Percentiles rank a stretch among this genome's conserved stretches.
phyloP scores from a whole-genome alignment of 2,113 vertebrate genomes.

The Sakesphorus luctuosus region DNA sequence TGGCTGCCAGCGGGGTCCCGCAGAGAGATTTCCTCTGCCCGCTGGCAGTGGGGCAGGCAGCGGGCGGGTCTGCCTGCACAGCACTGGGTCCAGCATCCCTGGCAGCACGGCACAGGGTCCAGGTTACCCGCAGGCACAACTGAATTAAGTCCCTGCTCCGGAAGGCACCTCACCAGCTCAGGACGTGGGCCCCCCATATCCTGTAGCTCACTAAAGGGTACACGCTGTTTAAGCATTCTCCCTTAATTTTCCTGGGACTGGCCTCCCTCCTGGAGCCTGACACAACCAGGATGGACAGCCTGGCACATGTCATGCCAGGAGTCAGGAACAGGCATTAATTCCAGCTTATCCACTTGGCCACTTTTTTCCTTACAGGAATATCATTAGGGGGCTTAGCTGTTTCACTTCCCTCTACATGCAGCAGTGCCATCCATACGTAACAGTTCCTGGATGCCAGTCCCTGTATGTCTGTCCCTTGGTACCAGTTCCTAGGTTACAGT shows the following conservation, averaged over 20 bases:
- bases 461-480: not conserved
- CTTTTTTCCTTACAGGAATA: not conserved
- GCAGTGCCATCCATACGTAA: not conserved
- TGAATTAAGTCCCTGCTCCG: accelerated
- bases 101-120: not conserved
- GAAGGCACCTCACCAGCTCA: not conserved
- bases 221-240: not conserved
- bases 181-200: too few relatives aligned
- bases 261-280: not conserved
- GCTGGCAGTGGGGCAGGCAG: not conserved
- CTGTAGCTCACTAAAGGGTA: not conserved
- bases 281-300: not conserved
- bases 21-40: constrained; percentile 52
- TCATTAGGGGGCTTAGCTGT: not conserved
- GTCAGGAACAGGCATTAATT: not conserved
- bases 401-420: not conserved
- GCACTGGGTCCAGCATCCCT: not conserved
- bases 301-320: not conserved
- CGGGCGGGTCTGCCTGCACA: not conserved
- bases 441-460: not conserved
- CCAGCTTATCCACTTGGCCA: not conserved
- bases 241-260: not conserved
- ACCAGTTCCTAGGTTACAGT: not conserved
- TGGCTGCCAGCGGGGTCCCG: constrained; percentile 26
- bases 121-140: accelerated